A percentile compares a stretch with the other conserved stretches of the same genome.
Conservation (phyloP, 1,140 invertebrate species). For the Marisa cornuarietis region DNA sequence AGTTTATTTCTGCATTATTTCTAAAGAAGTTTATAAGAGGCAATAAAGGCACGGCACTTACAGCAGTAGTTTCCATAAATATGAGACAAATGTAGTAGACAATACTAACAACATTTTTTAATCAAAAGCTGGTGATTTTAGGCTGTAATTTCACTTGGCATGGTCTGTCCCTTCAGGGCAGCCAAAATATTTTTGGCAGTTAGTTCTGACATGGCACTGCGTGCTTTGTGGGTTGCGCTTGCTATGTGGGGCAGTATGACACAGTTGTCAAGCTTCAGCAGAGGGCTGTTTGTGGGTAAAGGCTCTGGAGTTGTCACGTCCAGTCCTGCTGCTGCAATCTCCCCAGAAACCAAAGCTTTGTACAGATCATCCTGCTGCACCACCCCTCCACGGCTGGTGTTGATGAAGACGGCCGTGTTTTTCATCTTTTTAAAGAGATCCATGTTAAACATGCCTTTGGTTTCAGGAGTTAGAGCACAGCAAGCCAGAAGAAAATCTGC, state of each 20-base stretch:
- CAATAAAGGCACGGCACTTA: no score
- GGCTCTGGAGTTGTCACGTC: slow-evolving; percentile 95
- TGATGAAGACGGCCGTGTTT: slow-evolving; percentile 62
- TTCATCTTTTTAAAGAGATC: slow-evolving; percentile 64
- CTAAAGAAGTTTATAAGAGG: no score
- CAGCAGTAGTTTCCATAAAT: no score
- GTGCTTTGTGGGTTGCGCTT: slow-evolving; percentile 83
- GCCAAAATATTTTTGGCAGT: slow-evolving; percentile 89
- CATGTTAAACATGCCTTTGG: slow-evolving; percentile 56
- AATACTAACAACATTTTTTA: no score
- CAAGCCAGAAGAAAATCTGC: slow-evolving; percentile 65
- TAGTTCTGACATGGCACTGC: slow-evolving; percentile 84
- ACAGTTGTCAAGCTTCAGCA: slow-evolving; percentile 84
- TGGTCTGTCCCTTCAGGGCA: slow-evolving; percentile 75
- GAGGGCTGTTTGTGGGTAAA: slow-evolving; percentile 80
- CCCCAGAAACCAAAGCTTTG: slow-evolving; percentile 61
- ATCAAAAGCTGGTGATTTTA: no score
- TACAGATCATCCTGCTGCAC: slow-evolving; percentile 62
- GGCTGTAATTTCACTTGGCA: slow-evolving; percentile 69
- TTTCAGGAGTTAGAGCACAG: slow-evolving; percentile 59
- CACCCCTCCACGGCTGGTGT: slow-evolving; percentile 63
- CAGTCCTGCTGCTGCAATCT: slow-evolving; percentile 86
- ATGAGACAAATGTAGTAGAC: no score
- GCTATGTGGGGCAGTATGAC: slow-evolving; percentile 93
- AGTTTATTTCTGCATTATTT: no score